Evolutionary conservation across 2,797 vertebrate genomes (phyloP).

Genomic region (Falco rusticolus): DNA sequence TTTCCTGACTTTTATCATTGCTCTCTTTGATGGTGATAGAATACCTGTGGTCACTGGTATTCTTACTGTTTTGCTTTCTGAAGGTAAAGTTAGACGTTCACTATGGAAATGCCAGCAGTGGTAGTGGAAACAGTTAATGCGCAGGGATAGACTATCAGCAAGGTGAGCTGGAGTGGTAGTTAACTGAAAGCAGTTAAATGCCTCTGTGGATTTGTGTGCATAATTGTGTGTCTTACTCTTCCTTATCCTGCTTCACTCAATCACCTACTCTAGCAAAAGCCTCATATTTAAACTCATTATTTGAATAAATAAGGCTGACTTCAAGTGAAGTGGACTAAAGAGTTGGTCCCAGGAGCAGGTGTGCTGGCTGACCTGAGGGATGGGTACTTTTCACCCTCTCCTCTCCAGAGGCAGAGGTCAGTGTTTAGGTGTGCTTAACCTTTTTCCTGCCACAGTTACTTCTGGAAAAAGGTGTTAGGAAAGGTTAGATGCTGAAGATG

Average conservation of each 20-base stretch:
- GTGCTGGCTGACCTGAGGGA: neutral
- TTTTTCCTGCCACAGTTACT: neutral
- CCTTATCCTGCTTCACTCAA: neutral
- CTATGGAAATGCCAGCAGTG: neutral
- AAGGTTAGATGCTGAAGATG: constrained; percentile 9
- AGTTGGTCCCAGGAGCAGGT: neutral
- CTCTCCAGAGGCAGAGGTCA: neutral
- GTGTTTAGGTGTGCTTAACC: constrained; percentile 26
- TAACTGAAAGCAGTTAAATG: neutral
- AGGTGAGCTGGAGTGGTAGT: neutral
- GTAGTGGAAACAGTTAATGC: neutral
- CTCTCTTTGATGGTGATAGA: neutral
- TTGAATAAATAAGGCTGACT: neutral
- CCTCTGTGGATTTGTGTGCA: neutral
- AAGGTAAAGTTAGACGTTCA: neutral
- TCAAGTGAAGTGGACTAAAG: neutral
- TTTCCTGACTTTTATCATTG: neutral
- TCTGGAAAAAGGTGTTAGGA: neutral
- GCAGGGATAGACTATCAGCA: neutral
- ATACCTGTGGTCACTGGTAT: rapidly evolving
- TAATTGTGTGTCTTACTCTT: neutral
- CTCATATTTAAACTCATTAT: neutral
- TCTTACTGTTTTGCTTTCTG: neutral
- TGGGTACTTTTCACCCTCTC: neutral
- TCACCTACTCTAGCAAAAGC: neutral